Conservation (phyloP, 2,113 vertebrate genomes). For the Sylvilagus bachmani region DNA sequence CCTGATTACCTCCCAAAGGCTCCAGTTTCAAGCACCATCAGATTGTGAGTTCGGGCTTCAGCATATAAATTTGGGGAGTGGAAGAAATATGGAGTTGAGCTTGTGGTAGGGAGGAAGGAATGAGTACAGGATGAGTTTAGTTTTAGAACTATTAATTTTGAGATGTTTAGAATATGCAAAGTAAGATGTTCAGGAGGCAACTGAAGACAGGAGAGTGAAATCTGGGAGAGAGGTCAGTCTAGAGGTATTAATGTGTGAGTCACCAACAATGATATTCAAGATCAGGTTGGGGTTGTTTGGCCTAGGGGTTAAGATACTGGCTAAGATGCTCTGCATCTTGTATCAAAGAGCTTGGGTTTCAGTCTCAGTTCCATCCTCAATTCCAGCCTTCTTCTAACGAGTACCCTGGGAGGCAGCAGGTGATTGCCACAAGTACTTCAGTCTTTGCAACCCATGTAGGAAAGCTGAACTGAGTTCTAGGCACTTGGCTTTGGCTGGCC, state of each 20-base stretch:
- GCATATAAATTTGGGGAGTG: background rate
- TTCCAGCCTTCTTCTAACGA: too few relatives aligned
- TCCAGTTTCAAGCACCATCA: background rate
- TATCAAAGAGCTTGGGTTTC: too few relatives aligned
- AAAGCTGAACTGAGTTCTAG: too few relatives aligned
- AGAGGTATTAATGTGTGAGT: background rate
- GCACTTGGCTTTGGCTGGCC: too few relatives aligned
- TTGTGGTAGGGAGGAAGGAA: background rate
- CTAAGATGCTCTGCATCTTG: too few relatives aligned
- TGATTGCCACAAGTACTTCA: too few relatives aligned
- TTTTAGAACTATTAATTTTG: background rate
- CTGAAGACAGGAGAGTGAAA: background rate
- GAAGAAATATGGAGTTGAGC: too few relatives aligned
- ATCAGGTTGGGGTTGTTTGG: background rate
- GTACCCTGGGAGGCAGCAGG: too few relatives aligned
- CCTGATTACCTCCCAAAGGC: background rate
- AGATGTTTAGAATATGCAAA: background rate
- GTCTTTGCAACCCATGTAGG: too few relatives aligned
- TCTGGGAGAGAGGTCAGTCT: background rate
- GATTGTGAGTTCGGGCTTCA: background rate
- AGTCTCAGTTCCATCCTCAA: too few relatives aligned
- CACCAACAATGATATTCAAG: background rate
- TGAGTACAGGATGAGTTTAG: background rate
- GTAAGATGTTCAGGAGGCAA: background rate
- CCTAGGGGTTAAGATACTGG: too few relatives aligned